Evolutionary conservation across 2,797 vertebrate genomes (phyloP).

Genomic region (Protonibea diacanthus): DNA sequence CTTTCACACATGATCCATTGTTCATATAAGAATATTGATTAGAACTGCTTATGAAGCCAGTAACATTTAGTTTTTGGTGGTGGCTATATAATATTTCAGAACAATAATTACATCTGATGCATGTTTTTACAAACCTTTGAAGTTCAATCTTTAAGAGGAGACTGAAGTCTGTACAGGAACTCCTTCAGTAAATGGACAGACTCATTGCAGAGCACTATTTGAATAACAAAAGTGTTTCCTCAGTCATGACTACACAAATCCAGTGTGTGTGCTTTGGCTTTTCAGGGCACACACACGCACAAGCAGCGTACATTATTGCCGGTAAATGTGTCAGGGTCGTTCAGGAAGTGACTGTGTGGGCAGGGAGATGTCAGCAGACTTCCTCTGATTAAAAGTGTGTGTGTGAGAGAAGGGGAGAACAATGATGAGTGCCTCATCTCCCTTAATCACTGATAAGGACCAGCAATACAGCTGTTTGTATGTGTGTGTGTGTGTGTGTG

Average conservation of each 20-base stretch:
- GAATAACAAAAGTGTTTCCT: neutral
- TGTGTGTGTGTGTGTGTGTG: slow-evolving; percentile 20
- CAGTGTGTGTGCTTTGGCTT: neutral
- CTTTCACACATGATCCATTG: too few relatives aligned
- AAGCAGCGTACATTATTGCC: neutral
- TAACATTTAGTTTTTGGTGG: too few relatives aligned
- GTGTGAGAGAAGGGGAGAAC: neutral
- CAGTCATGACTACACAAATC: neutral
- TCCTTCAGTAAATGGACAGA: too few relatives aligned
- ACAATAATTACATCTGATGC: too few relatives aligned
- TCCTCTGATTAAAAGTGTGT: slow-evolving; percentile 40
- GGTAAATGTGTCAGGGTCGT: slow-evolving; percentile 9
- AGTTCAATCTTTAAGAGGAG: too few relatives aligned
- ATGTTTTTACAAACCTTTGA: too few relatives aligned
- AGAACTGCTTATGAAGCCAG: too few relatives aligned
- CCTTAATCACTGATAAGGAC: slow-evolving; percentile 44
- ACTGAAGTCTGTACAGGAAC: too few relatives aligned
- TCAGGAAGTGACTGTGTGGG: slow-evolving; percentile 28
- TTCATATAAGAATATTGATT: too few relatives aligned
- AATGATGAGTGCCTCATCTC: slow-evolving; percentile 25
- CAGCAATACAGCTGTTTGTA: slow-evolving; percentile 12
- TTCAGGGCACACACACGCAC: neutral
- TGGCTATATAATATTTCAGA: too few relatives aligned
- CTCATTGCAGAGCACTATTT: too few relatives aligned
- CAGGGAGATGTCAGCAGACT: slow-evolving; percentile 31